phyloP scores from a whole-genome alignment of 2,888 invertebrate genomes.

The Prionchulus punctatus region DNA sequence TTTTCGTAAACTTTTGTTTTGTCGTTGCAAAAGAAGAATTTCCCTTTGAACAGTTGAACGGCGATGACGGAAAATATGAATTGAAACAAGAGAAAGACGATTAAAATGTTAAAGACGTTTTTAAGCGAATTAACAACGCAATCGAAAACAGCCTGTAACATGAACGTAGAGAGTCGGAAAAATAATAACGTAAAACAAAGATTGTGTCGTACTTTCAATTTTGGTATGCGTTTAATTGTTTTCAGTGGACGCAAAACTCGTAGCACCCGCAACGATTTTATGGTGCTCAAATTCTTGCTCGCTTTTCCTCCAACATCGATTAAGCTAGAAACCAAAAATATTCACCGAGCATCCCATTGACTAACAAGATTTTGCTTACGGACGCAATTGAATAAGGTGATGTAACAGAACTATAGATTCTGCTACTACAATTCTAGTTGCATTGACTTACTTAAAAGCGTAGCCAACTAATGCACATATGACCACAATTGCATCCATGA shows the following conservation, averaged over 20 bases:
- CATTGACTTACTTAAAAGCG: slow-evolving; percentile 51
- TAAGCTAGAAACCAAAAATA: neutral
- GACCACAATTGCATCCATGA: slow-evolving; percentile 96
- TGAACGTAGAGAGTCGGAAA: slow-evolving; percentile 1
- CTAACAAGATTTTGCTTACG: no score
- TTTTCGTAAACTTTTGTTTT: slow-evolving; percentile 82
- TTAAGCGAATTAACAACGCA: slow-evolving; percentile 99
- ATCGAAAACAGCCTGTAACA: slow-evolving; percentile 84
- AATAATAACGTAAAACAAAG: neutral
- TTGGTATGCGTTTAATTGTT: slow-evolving; percentile 99
- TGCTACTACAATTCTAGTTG: no score
- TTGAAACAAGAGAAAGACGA: slow-evolving; percentile 99
- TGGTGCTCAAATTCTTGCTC: slow-evolving; percentile 75
- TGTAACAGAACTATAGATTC: no score
- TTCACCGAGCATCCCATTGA: no score
- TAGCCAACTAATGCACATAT: slow-evolving; percentile 95
- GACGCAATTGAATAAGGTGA: no score
- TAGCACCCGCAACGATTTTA: slow-evolving; percentile 95
- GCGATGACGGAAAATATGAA: slow-evolving; percentile 61
- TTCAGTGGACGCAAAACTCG: slow-evolving; percentile 96
- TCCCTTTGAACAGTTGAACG: slow-evolving; percentile 98
- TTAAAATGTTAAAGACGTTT: slow-evolving; percentile 99
- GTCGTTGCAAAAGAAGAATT: slow-evolving; percentile 97
- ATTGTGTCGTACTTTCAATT: slow-evolving; percentile 47
- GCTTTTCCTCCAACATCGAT: slow-evolving; percentile 1